Evolutionary conservation across 2,888 invertebrate species (phyloP).

Genomic region (Acanthosoma haemorrhoidale): DNA sequence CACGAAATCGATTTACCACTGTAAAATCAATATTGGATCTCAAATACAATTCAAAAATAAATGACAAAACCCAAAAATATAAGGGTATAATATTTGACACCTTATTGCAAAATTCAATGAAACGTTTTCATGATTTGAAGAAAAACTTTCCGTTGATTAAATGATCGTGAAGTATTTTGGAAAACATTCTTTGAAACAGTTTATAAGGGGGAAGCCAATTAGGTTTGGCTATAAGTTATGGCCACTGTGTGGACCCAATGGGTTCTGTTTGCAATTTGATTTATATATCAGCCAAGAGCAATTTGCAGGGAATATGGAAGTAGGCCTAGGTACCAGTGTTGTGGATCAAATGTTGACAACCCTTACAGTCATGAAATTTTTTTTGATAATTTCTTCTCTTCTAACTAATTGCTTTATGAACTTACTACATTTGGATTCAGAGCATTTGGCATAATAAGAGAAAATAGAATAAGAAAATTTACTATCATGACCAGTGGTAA

Average conservation of each 20-base stretch:
- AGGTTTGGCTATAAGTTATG: slow-evolving; percentile 2
- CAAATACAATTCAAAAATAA: too few relatives aligned
- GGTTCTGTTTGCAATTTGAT: neutral
- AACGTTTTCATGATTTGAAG: neutral
- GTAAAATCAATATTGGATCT: too few relatives aligned
- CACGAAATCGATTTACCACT: too few relatives aligned
- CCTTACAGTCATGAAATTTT: neutral
- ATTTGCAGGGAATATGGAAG: neutral
- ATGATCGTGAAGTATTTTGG: neutral
- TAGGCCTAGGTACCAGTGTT: neutral
- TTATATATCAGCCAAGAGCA: neutral
- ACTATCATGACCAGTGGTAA: neutral
- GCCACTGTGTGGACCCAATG: neutral
- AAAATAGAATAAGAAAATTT: neutral
- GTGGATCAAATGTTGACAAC: neutral
- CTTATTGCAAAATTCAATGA: too few relatives aligned
- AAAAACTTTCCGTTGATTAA: neutral
- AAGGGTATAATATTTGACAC: too few relatives aligned
- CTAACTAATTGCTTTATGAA: neutral
- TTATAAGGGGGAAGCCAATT: neutral
- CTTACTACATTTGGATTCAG: neutral
- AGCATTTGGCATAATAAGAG: neutral
- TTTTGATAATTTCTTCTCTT: neutral
- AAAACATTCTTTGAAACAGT: neutral
- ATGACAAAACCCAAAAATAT: too few relatives aligned